These are phyloP conservation scores for Cyaniris semiargus DNA, from an alignment of 2,888 invertebrate species.

Conservation along the genomic window DNA sequence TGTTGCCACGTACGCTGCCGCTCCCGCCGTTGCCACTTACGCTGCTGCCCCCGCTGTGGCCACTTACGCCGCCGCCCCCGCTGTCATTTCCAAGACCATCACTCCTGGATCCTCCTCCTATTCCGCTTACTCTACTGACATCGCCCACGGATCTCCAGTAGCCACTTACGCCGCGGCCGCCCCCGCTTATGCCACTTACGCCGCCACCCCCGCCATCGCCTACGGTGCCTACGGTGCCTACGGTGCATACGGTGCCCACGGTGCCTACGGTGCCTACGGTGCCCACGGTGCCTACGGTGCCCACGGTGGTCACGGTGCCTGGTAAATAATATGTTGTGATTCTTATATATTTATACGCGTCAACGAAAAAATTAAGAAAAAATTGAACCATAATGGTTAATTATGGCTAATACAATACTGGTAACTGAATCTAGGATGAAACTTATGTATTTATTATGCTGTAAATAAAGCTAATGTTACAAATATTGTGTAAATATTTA, in stretches of 20 bases:
- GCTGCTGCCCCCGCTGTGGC: constrained; percentile 47
- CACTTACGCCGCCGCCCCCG: constrained; percentile 44
- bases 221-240: constrained; percentile 69
- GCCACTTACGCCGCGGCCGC: constrained; percentile 51
- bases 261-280: constrained; percentile 80
- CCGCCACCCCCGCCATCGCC: constrained; percentile 42
- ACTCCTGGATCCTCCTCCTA: constrained; percentile 42
- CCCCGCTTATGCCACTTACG: constrained; percentile 41
- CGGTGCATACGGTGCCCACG: constrained; percentile 40
- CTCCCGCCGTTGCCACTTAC: constrained; percentile 33
- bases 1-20: constrained; percentile 37
- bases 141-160: constrained; percentile 44
- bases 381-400: constrained; percentile 35
- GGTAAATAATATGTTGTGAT: constrained; percentile 63
- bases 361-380: not conserved
- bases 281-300: no score
- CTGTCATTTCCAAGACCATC: constrained; percentile 33
- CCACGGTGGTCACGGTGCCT: constrained; percentile 64
- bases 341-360: constrained; percentile 37
- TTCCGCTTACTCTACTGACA: constrained; percentile 44
- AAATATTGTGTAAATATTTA: not conserved
- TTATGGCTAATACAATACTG: not conserved
- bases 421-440: not conserved
- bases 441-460: constrained; percentile 1
- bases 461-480: constrained; percentile 16